Evolutionary conservation across 2,888 invertebrate genomes (phyloP).

Genomic region (Tetragonula carbonaria): DNA sequence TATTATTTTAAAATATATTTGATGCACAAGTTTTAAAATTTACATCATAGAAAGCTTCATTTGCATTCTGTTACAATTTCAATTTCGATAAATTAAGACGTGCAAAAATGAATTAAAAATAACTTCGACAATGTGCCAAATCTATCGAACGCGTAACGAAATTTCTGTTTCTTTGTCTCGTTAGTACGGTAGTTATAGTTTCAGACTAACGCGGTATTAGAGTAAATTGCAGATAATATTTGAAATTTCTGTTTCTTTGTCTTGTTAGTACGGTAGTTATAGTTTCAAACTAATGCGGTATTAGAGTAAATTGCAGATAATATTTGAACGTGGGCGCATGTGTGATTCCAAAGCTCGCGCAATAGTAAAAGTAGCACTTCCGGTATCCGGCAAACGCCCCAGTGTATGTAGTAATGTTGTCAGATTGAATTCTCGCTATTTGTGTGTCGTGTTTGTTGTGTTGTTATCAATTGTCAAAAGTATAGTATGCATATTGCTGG

Average conservation of each 20-base stretch:
- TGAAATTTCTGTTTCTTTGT: background rate
- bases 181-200: background rate
- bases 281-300: background rate
- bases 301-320: background rate
- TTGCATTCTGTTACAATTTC: background rate
- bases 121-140: background rate
- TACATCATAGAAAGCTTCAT: background rate
- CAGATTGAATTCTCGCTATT: conserved; percentile 36
- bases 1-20: background rate
- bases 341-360: conserved; percentile 42
- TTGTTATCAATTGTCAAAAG: conserved; percentile 53
- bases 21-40: background rate
- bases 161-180: background rate
- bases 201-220: background rate
- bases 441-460: conserved; percentile 48
- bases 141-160: background rate
- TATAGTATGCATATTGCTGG: conserved; percentile 35
- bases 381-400: conserved; percentile 78
- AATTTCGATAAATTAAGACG: background rate
- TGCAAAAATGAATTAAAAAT: background rate
- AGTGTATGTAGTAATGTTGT: conserved; percentile 57
- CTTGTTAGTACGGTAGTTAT: background rate
- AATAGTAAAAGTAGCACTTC: conserved; percentile 63
- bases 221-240: background rate
- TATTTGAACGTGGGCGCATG: conserved; percentile 49